Evolutionary conservation across 64 coral and sea anemone genomes (phyloP), one percentile per base, ranked within the genome.

Genomic region (Montipora sp.): DNA sequence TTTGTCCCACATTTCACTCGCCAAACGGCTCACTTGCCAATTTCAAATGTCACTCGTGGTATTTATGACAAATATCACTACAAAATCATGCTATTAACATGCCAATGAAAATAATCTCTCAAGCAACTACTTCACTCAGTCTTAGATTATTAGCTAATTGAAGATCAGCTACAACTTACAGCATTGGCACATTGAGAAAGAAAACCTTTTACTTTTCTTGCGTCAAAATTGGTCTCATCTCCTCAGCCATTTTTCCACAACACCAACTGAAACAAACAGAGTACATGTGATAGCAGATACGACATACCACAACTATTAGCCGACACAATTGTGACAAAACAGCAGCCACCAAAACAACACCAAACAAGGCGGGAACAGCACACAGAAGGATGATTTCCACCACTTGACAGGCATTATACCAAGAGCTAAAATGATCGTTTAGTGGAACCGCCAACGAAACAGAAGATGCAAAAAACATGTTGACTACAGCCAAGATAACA

Each of bases 401-500:
- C 49, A 65, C 68, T 23, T 88, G 19, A 20, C 68, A 95, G 48
- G 77, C 83, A 2, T 59, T 24, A 10, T 55, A 75, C 24, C 80
- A 20, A 6, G 51, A 5, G 3, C 19, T 50, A 44, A 83, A 78
- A n/a, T 47, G 14, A 7, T 36, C 11, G 53, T 72, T 5, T 15
- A 74, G 3, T 24, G 71, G n/a, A 18, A 74, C 22, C 3, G 5
- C 71, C 22, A 74, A 18, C 22, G 71, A 74, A 10, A 24, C n/a
- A 18, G 23, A 74, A 74, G 71, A 27, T 23, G 71, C 71, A 12
- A 23, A 74, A 50, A 78, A 73, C 58, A 76, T 49, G 10, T 92
- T 89, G 21, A 92, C 45, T 12, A 73, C 82, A 23, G 74, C 80
- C 59, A 98, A 75, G 36, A 59, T 44, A 44, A 95, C 51, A 8